Conservation (phyloP, 2,888 invertebrate genomes). For the Quadroppia sp. region DNA sequence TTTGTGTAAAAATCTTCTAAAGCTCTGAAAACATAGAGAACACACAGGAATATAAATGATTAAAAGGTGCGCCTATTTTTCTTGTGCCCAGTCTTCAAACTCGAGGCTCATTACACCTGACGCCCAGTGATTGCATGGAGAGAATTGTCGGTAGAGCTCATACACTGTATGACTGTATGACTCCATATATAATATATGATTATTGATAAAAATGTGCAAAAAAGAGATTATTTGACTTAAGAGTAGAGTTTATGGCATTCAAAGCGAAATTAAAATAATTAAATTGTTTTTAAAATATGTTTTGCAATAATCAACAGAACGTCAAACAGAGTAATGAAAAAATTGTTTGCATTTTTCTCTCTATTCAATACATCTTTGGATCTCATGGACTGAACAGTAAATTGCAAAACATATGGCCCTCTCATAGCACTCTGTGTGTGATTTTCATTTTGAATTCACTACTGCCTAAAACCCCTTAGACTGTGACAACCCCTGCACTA, state of each 20-base stretch:
- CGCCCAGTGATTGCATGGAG: background rate
- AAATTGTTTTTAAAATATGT: no score
- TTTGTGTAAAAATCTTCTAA: background rate
- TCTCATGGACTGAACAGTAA: no score
- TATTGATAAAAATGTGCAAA: conserved; percentile 17
- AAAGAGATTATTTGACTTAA: background rate
- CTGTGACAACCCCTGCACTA: no score
- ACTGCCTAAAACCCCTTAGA: no score
- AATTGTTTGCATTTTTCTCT: no score
- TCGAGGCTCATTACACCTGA: background rate
- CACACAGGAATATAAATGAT: conserved; percentile 11
- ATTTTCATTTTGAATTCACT: no score
- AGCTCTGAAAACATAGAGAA: background rate
- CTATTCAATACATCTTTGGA: no score
- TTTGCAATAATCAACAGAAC: no score
- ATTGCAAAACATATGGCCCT: no score
- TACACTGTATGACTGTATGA: background rate
- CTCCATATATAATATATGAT: conserved; percentile 9
- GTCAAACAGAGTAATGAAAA: no score
- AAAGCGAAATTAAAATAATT: background rate
- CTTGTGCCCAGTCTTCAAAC: background rate
- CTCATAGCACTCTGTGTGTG: no score
- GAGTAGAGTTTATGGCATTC: background rate
- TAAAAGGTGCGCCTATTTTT: conserved; percentile 14
- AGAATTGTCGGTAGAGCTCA: background rate